Percentiles rank a stretch among this genome's conserved stretches.
Evolutionary conservation across 1,140 invertebrate genomes (phyloP).

Genomic region (roundworm (Caenorhabditis elegans)): DNA sequence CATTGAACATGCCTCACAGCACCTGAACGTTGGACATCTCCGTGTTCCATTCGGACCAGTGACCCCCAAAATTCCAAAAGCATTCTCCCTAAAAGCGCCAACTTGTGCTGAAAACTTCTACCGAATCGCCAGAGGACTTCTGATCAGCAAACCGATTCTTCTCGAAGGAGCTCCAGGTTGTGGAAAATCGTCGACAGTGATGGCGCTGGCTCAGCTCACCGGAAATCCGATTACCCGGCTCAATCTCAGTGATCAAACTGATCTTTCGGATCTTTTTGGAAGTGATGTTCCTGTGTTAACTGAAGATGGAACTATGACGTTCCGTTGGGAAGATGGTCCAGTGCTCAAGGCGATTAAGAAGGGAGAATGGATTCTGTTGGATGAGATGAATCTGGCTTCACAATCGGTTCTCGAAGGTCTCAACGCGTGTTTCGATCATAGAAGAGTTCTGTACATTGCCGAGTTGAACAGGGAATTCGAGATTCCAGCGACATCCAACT

Average conservation of each 20-base stretch:
- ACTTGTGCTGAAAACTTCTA: slow-evolving; percentile 82
- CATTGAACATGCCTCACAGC: background rate
- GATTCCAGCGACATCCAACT: slow-evolving; percentile 70
- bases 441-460: slow-evolving; percentile 91
- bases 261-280: slow-evolving; percentile 95
- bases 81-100: slow-evolving; percentile 78
- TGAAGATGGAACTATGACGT: slow-evolving; percentile 82
- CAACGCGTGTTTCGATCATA: slow-evolving; percentile 96
- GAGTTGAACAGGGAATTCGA: slow-evolving; percentile 76
- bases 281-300: slow-evolving; percentile 82
- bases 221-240: slow-evolving; percentile 83
- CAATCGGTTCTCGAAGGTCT: slow-evolving; percentile 96
- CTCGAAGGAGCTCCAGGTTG: slow-evolving; percentile 96
- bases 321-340: slow-evolving; percentile 93
- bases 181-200: slow-evolving; percentile 92
- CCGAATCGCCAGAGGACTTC: slow-evolving; percentile 78
- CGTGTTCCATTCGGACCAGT: slow-evolving; percentile 43
- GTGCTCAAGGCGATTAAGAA: slow-evolving; percentile 86
- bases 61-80: slow-evolving; percentile 24
- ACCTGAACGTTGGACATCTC: slow-evolving; percentile 29
- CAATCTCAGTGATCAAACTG: slow-evolving; percentile 97
- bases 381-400: slow-evolving; percentile 96
- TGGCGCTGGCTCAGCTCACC: slow-evolving; percentile 82
- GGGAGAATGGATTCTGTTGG: slow-evolving; percentile 93
- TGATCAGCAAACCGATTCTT: slow-evolving; percentile 84